Conservation (phyloP, 2,888 invertebrate genomes). For the Scaptomyza cyrtandrae region DNA sequence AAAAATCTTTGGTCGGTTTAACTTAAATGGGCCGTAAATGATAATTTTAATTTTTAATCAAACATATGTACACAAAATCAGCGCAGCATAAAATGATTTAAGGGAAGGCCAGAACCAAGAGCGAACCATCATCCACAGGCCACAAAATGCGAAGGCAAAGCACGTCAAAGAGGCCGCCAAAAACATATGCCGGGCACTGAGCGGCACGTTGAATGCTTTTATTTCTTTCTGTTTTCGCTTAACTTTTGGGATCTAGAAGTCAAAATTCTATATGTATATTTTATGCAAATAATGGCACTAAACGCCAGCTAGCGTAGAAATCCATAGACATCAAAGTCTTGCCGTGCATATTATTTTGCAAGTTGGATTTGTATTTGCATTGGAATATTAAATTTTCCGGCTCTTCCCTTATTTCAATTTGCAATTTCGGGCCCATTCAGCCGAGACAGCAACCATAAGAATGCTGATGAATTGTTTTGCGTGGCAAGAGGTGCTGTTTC, state of each 20-base stretch:
- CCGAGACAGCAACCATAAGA: constrained; percentile 41
- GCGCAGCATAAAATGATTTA: constrained; percentile 70
- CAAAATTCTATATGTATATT: background rate
- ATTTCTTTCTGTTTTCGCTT: constrained; percentile 31
- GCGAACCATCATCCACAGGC: constrained; percentile 25
- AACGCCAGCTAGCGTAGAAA: constrained; percentile 42
- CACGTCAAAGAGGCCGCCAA: constrained; percentile 72
- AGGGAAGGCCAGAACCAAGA: constrained; percentile 56
- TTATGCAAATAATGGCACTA: constrained; percentile 7
- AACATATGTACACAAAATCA: constrained; percentile 75
- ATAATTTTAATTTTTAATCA: constrained; percentile 83
- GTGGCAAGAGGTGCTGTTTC: constrained; percentile 34
- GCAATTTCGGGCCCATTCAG: constrained; percentile 15
- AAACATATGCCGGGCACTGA: constrained; percentile 54
- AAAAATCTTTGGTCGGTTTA: constrained; percentile 81
- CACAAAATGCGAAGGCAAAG: constrained; percentile 18
- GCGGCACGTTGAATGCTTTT: constrained; percentile 16
- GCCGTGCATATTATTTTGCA: constrained; percentile 38
- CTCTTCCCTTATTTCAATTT: constrained; percentile 16
- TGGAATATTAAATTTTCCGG: constrained; percentile 45
- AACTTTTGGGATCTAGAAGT: constrained; percentile 14
- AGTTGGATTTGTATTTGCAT: constrained; percentile 23
- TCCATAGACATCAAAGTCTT: constrained; percentile 10
- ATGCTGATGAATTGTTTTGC: constrained; percentile 9
- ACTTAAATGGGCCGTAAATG: constrained; percentile 82